A percentile compares a stretch with the other conserved stretches of the same genome.
Conservation (phyloP, 1,140 invertebrate species). For the Scaptodrosophila lebanonensis region DNA sequence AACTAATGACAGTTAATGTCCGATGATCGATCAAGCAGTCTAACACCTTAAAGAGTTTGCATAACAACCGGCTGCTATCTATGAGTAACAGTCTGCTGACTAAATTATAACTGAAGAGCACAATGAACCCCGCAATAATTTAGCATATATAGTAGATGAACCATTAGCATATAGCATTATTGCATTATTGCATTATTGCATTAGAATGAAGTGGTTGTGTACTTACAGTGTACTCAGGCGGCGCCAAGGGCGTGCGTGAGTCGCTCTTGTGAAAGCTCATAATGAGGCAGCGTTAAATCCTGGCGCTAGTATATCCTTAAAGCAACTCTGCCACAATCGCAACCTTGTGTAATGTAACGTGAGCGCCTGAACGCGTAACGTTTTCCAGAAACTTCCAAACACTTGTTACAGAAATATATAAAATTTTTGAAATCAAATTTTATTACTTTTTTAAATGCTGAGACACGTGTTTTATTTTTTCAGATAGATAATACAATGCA, state of each 20-base stretch:
- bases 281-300: conserved; percentile 15
- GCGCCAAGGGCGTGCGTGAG: conserved; percentile 70
- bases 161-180: conserved; percentile 16
- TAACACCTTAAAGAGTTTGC: conserved; percentile 30
- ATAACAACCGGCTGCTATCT: too few relatives aligned
- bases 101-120: too few relatives aligned
- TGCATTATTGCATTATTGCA: too few relatives aligned
- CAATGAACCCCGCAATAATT: background rate
- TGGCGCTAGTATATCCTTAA: conserved; percentile 5
- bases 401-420: conserved; percentile 70
- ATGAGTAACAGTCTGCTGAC: too few relatives aligned
- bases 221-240: conserved; percentile 75
- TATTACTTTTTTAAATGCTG: conserved; percentile 8
- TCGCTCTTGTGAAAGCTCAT: conserved; percentile 77
- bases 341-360: conserved; percentile 30
- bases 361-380: conserved; percentile 36
- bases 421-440: conserved; percentile 52
- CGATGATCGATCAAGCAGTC: conserved; percentile 38
- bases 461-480: conserved; percentile 20
- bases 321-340: conserved; percentile 14
- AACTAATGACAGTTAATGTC: conserved; percentile 22
- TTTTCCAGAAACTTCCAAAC: conserved; percentile 52
- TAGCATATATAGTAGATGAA: background rate
- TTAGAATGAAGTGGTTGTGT: background rate
- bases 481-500: conserved; percentile 53